Evolutionary conservation across 2,797 vertebrate species (phyloP).

Genomic region (Tiaroga cobitis): DNA sequence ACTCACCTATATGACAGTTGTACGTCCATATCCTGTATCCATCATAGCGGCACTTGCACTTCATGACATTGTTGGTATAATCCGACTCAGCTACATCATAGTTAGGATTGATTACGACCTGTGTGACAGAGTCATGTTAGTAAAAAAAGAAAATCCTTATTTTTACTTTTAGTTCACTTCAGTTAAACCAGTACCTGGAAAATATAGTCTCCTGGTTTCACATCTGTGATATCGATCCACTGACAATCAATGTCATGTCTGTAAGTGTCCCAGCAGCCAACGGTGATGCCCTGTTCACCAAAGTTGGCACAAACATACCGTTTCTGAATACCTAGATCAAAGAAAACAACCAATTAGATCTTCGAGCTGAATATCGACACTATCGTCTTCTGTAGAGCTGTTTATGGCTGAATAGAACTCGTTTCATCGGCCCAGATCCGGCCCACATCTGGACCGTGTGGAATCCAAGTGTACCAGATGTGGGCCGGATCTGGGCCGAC

Average conservation of each 20-base stretch:
- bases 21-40: slow-evolving; percentile 93
- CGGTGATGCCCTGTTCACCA: slow-evolving; percentile 91
- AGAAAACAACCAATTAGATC: background rate
- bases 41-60: slow-evolving; percentile 88
- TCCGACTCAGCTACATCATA: slow-evolving; percentile 94
- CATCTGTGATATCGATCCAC: slow-evolving; percentile 93
- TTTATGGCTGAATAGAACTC: background rate
- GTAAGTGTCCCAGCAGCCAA: slow-evolving; percentile 95
- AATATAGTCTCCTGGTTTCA: slow-evolving; percentile 90
- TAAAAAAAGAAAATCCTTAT: background rate
- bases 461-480: no score
- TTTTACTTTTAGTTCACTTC: background rate
- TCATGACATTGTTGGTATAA: slow-evolving; percentile 94
- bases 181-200: slow-evolving; percentile 80
- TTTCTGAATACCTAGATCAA: slow-evolving; percentile 79
- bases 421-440: no score
- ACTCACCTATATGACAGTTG: slow-evolving; percentile 92
- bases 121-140: background rate
- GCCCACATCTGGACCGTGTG: no score
- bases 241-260: slow-evolving; percentile 98
- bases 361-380: background rate
- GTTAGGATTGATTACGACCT: slow-evolving; percentile 95
- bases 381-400: background rate
- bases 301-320: slow-evolving; percentile 93
- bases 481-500: no score